These are phyloP conservation scores for Sinocyclocheilus grahami DNA, from an alignment of 2,113 vertebrate species.

Conservation along the genomic window DNA sequence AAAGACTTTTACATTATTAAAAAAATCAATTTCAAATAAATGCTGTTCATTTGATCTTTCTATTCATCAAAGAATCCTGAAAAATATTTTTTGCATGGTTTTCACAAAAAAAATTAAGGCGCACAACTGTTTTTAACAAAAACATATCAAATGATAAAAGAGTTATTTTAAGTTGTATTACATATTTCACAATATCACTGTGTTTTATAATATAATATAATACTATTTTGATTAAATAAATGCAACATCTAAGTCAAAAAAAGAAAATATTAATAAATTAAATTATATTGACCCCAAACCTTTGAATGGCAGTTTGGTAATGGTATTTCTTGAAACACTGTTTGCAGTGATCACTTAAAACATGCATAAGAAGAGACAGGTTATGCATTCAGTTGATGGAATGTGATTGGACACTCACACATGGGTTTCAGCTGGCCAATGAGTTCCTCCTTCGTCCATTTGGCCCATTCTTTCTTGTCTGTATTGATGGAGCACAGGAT, in stretches of 20 bases:
- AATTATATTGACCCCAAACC: neutral
- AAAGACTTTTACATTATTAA: neutral
- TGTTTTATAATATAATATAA: neutral
- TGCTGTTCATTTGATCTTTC: neutral
- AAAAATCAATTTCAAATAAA: neutral
- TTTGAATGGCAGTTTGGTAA: neutral
- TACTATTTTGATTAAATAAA: neutral
- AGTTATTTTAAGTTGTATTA: neutral
- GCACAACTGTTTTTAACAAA: neutral
- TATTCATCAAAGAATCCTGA: neutral
- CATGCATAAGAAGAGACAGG: neutral
- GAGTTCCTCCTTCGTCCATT: slow-evolving; percentile 98
- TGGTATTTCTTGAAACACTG: neutral
- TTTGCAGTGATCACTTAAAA: neutral
- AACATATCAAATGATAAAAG: neutral
- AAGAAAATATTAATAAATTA: too few relatives aligned
- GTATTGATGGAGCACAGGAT: slow-evolving; percentile 99
- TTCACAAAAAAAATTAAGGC: neutral
- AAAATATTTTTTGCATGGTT: neutral
- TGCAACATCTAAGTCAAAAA: neutral
- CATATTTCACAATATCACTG: neutral
- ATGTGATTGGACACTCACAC: slow-evolving; percentile 86
- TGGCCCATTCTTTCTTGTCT: slow-evolving; percentile 99
- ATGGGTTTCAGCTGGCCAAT: slow-evolving; percentile 98
- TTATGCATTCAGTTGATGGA: slow-evolving; percentile 6